These are phyloP conservation scores for Microtus californicus DNA, from an alignment of 2,797 vertebrate species.

Conservation along the genomic window DNA sequence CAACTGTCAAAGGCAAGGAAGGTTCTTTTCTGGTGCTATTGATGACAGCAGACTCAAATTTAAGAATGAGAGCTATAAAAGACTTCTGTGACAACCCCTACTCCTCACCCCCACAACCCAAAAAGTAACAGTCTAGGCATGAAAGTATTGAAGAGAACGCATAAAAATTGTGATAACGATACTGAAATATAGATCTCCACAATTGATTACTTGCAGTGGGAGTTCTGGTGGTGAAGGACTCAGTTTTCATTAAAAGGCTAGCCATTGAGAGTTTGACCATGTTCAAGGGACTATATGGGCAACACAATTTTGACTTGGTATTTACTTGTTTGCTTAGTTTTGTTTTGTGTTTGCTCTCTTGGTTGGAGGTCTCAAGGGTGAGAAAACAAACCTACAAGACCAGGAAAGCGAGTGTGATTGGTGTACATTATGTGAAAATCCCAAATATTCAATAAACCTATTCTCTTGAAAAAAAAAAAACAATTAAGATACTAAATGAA, in stretches of 20 bases:
- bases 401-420: background rate
- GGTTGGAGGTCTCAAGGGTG: background rate
- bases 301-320: background rate
- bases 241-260: background rate
- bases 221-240: background rate
- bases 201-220: background rate
- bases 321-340: background rate
- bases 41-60: background rate
- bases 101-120: background rate
- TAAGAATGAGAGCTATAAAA: background rate
- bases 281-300: background rate
- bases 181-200: background rate
- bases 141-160: background rate
- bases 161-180: background rate
- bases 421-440: background rate
- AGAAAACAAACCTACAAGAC: background rate
- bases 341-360: background rate
- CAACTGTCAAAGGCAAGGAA: background rate
- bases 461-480: background rate
- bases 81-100: background rate
- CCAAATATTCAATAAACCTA: background rate
- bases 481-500: background rate
- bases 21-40: background rate
- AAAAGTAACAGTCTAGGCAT: background rate
- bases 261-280: background rate